phyloP scores from a whole-genome alignment of 2,888 invertebrate species.

The Maniola hyperantus region DNA sequence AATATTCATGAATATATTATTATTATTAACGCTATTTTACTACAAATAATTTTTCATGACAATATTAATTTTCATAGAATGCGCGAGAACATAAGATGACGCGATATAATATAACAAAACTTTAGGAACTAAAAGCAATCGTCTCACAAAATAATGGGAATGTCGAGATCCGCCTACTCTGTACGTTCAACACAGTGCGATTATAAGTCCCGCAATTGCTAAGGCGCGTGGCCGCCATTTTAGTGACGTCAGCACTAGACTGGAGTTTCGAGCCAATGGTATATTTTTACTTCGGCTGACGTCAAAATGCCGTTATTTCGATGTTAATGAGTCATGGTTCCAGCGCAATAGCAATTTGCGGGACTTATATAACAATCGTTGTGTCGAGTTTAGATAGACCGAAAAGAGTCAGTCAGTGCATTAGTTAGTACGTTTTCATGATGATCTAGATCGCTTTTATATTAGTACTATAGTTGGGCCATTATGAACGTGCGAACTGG shows the following conservation, averaged over 20 bases:
- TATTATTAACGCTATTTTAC: conserved; percentile 25
- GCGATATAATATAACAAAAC: conserved; percentile 47
- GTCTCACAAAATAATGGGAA: conserved; percentile 66
- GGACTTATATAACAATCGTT: conserved; percentile 18
- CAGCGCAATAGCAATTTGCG: too few species aligned
- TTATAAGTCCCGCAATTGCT: too few species aligned
- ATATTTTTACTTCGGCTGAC: too few species aligned
- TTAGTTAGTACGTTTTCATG: background rate
- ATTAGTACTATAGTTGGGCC: too few species aligned
- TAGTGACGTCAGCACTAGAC: too few species aligned
- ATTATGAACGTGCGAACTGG: too few species aligned
- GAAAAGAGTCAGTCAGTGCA: background rate
- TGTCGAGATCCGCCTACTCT: conserved; percentile 64
- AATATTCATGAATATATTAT: conserved; percentile 27
- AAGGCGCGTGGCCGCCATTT: too few species aligned
- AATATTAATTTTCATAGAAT: conserved; percentile 44
- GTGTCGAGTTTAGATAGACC: conserved; percentile 19
- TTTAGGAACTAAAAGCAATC: conserved; percentile 58
- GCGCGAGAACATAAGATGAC: conserved; percentile 49
- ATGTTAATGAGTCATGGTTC: too few species aligned
- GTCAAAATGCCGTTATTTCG: too few species aligned
- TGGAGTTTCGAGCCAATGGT: too few species aligned
- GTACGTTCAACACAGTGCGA: conserved; percentile 53
- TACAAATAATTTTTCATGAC: conserved; percentile 31
- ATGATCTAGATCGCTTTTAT: background rate